Evolutionary conservation across 2,797 vertebrate species (phyloP).

Genomic region (Sebastes matsubarae): DNA sequence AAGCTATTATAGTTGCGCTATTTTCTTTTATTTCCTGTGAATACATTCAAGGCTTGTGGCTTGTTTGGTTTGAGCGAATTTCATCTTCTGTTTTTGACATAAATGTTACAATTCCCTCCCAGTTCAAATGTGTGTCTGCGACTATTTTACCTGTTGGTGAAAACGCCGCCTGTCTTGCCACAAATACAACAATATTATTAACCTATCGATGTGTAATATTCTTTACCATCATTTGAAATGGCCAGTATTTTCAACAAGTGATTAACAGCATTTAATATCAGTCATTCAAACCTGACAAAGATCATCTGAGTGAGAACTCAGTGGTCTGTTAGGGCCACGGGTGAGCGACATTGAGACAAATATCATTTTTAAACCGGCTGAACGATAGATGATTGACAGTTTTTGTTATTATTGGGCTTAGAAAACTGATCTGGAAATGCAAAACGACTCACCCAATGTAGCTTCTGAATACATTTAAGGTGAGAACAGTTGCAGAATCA

Average conservation of each 20-base stretch:
- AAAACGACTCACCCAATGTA: background rate
- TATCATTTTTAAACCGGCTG: background rate
- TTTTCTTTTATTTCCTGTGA: slow-evolving; percentile 34
- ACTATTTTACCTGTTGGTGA: background rate
- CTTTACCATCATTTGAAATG: background rate
- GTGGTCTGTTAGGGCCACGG: background rate
- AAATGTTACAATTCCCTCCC: background rate
- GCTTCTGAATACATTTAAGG: background rate
- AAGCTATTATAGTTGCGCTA: background rate
- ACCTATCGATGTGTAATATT: background rate
- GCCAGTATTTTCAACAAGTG: slow-evolving; percentile 1
- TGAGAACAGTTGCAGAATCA: background rate
- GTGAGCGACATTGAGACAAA: background rate
- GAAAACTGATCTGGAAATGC: background rate
- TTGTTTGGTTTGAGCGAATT: background rate
- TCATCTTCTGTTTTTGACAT: background rate
- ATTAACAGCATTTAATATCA: background rate
- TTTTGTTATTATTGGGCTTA: background rate
- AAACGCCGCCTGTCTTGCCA: background rate
- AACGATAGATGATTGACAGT: background rate
- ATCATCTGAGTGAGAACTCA: background rate
- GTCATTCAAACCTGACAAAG: background rate
- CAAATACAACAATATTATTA: background rate
- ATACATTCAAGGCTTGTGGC: slow-evolving; percentile 22
- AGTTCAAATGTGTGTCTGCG: background rate